These are phyloP conservation scores for Drosophila formosana DNA, from an alignment of 2,888 invertebrate species.

Conservation along the genomic window DNA sequence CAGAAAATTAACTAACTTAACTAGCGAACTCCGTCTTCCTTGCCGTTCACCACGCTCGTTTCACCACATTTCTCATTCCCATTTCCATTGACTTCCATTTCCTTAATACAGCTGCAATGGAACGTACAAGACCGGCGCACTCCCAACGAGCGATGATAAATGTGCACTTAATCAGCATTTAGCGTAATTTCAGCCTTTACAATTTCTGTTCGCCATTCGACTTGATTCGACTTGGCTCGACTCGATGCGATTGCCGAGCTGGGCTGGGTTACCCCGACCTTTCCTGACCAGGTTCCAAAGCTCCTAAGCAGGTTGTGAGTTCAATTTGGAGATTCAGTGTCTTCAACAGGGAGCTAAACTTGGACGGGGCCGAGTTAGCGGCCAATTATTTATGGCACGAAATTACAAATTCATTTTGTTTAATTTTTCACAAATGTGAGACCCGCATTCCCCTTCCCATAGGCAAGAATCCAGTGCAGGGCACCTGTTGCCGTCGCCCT, in stretches of 20 bases:
- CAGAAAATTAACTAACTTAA: slow-evolving; percentile 78
- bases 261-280: slow-evolving; percentile 16
- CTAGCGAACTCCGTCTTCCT: slow-evolving; percentile 17
- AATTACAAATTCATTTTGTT: slow-evolving; percentile 85
- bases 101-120: slow-evolving; percentile 71
- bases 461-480: neutral
- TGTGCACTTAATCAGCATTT: slow-evolving; percentile 85
- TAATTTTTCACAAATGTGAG: slow-evolving; percentile 82
- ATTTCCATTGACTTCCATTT: slow-evolving; percentile 54
- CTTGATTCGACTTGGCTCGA: slow-evolving; percentile 33
- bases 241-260: slow-evolving; percentile 9
- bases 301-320: slow-evolving; percentile 44
- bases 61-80: neutral
- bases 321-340: slow-evolving; percentile 24
- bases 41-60: slow-evolving; percentile 5
- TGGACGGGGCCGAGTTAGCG: slow-evolving; percentile 71
- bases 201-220: slow-evolving; percentile 65
- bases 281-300: slow-evolving; percentile 11
- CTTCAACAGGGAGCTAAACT: slow-evolving; percentile 43
- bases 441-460: slow-evolving; percentile 5
- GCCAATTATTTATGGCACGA: slow-evolving; percentile 85
- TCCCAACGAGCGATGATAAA: slow-evolving; percentile 83
- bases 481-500: slow-evolving; percentile 65
- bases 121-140: slow-evolving; percentile 19
- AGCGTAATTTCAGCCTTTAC: slow-evolving; percentile 85